Conservation (phyloP, 92 coral and sea anemone species). For the Meandrina meandrites region DNA sequence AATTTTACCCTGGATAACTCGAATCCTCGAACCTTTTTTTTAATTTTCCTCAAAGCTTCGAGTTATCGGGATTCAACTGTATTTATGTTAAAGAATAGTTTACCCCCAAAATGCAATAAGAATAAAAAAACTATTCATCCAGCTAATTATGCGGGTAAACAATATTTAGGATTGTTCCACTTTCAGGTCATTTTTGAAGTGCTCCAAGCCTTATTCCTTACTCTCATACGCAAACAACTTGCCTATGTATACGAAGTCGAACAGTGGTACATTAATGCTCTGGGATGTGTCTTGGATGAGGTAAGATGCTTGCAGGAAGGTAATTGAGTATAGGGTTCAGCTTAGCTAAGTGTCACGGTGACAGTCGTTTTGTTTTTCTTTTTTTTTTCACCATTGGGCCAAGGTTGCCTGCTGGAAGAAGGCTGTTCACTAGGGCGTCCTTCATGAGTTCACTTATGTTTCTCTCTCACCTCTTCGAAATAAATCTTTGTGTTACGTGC, state of each 20-base stretch:
- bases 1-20: too few species aligned
- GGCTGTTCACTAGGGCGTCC: background rate
- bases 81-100: too few species aligned
- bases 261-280: constrained; percentile 52
- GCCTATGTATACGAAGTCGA: constrained; percentile 42
- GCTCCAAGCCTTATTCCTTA: constrained; percentile 37
- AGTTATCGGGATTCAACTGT: too few species aligned
- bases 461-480: too few species aligned
- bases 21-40: too few species aligned
- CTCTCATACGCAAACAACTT: constrained; percentile 26
- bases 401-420: too few species aligned
- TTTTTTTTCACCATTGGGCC: too few species aligned
- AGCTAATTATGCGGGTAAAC: background rate
- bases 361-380: too few species aligned
- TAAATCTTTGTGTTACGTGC: too few species aligned
- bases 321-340: background rate
- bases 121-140: too few species aligned
- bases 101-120: too few species aligned
- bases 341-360: background rate
- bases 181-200: constrained; percentile 57
- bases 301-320: constrained; percentile 25
- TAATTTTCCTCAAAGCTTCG: too few species aligned
- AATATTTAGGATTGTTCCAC: background rate
- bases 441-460: background rate
- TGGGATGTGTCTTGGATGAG: constrained; percentile 45